Conservation (phyloP, 2,888 invertebrate species). For the Drosophila putrida region DNA sequence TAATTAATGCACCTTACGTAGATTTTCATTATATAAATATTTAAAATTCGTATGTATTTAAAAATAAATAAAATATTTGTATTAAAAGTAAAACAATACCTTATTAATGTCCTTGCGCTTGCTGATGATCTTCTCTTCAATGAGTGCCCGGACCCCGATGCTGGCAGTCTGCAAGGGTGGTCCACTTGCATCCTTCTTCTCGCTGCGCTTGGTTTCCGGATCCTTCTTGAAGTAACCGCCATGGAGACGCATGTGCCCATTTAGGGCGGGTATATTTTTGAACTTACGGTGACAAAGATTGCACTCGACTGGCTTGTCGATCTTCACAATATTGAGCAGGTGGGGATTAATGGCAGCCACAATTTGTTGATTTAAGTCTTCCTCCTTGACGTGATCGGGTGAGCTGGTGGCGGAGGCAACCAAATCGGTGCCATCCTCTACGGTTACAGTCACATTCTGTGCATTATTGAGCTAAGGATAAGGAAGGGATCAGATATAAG, state of each 20-base stretch:
- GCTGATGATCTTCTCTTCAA: conserved; percentile 97
- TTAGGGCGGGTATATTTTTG: conserved; percentile 98
- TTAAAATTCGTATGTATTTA: no score
- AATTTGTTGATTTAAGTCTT: conserved; percentile 76
- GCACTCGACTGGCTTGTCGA: conserved; percentile 96
- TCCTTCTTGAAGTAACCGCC: conserved; percentile 99
- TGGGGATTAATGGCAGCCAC: conserved; percentile 81
- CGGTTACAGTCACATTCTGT: conserved; percentile 82
- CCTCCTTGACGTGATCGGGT: conserved; percentile 72
- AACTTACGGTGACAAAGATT: conserved; percentile 97
- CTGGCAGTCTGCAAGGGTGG: conserved; percentile 97
- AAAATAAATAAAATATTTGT: neutral
- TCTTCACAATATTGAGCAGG: conserved; percentile 85
- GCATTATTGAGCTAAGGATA: conserved; percentile 70
- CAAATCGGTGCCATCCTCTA: conserved; percentile 78
- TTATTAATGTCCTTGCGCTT: conserved; percentile 88
- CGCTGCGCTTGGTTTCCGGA: conserved; percentile 93
- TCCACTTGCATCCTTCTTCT: conserved; percentile 93
- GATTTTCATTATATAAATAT: no score
- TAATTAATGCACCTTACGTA: no score
- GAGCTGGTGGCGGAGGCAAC: conserved; percentile 70
- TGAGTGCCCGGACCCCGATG: conserved; percentile 94
- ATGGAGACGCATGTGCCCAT: conserved; percentile 99
- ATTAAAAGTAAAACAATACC: no score
- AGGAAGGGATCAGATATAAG: neutral